Conservation (phyloP, 1,140 invertebrate genomes). For the Drosophila sproati region DNA sequence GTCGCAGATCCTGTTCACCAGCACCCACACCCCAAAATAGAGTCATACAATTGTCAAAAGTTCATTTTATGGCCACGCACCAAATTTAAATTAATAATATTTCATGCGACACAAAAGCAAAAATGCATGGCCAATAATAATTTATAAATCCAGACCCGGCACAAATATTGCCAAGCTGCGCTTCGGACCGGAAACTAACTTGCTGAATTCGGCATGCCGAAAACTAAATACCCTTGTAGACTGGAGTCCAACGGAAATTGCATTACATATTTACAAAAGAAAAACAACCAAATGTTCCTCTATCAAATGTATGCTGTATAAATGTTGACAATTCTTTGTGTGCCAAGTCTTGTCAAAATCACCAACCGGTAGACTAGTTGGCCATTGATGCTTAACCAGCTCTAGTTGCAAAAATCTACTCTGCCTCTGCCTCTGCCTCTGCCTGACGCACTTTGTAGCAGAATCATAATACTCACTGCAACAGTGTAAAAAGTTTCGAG, state of each 20-base stretch:
- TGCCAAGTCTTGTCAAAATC: too few relatives aligned
- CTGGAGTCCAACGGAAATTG: too few relatives aligned
- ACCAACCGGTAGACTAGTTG: too few relatives aligned
- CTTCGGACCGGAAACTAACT: constrained; percentile 56
- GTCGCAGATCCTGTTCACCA: constrained; percentile 86
- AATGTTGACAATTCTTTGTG: too few relatives aligned
- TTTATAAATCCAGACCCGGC: constrained; percentile 67
- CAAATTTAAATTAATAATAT: constrained; percentile 60
- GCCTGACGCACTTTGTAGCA: not conserved
- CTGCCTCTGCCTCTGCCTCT: not conserved
- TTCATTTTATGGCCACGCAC: constrained; percentile 62
- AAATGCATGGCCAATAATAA: constrained; percentile 64
- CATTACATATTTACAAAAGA: too few relatives aligned
- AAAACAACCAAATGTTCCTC: too few relatives aligned
- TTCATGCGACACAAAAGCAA: constrained; percentile 31
- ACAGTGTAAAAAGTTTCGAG: constrained; percentile 51
- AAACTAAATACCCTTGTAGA: not conserved
- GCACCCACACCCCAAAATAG: not conserved
- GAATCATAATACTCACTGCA: not conserved
- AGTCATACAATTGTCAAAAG: constrained; percentile 52
- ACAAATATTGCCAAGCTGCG: constrained; percentile 32
- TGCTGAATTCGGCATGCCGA: not conserved
- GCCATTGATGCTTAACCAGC: too few relatives aligned
- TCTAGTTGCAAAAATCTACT: too few relatives aligned
- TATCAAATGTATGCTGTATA: too few relatives aligned